These are phyloP conservation scores for Todiramphus chloris DNA, from an alignment of 2,113 vertebrate species.

Conservation along the genomic window DNA sequence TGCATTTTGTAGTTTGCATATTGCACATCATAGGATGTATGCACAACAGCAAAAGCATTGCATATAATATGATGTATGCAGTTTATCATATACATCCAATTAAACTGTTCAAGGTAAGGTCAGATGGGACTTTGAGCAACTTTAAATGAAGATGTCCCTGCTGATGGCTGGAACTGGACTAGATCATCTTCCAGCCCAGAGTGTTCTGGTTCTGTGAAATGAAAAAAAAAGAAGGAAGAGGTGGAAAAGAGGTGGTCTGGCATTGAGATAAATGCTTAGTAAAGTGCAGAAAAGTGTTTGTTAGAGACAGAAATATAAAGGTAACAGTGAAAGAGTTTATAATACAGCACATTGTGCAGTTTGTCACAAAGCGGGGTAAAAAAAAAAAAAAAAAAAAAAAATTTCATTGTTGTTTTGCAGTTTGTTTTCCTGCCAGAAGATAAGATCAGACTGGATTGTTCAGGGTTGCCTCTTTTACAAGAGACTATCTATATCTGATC, in stretches of 20 bases:
- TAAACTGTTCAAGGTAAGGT: neutral
- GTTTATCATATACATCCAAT: neutral
- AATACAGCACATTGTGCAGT: neutral
- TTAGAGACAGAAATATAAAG: neutral
- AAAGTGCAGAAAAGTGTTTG: neutral
- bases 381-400: fast-evolving
- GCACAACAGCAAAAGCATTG: neutral
- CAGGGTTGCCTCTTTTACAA: neutral
- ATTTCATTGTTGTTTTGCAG: neutral
- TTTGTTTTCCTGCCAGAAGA: neutral
- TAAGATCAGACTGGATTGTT: neutral
- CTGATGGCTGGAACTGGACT: neutral
- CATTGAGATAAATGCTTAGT: neutral
- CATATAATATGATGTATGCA: neutral
- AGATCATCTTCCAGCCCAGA: neutral
- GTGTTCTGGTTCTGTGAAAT: neutral
- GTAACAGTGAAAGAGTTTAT: neutral
- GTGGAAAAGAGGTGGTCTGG: neutral
- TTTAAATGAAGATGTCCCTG: neutral
- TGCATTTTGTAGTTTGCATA: neutral
- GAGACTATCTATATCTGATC: neutral
- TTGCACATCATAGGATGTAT: neutral
- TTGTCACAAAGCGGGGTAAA: neutral
- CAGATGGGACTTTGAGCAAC: neutral
- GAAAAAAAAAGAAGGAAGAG: neutral